Evolutionary conservation across 2,113 vertebrate genomes (phyloP), one percentile per base, ranked within the genome.

Genomic region (Notothenia rossii): DNA sequence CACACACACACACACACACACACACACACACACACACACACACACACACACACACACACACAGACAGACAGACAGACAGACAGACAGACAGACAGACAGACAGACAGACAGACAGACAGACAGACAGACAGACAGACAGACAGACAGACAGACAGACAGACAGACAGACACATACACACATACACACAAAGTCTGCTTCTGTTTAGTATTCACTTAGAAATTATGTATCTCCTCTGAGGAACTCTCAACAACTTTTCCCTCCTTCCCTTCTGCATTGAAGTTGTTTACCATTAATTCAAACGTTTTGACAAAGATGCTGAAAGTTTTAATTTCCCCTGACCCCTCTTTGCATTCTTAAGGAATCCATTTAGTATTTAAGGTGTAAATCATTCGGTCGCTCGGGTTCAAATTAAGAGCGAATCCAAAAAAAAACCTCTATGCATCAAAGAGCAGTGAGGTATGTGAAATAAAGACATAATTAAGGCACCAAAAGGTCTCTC

Each of bases 281-380:
- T 40, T 40, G 36, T 40, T 40, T 40, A 40, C 36, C 36, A 40
- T 40, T 7, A 40, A 65, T 46, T 63, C 7, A 18, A 18, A 45
- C 20, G 60, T 58, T 40, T 40, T 40, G 36, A 68, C 10, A 62
- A 46, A 71, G 10, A 56, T 1, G 49, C 49, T n/a, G 4, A 70
- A 69, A 77, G 67, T 77, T 88, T 75, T 78, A 67, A 82, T 87
- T 91, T 87, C 84, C 84, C 88, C 8, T 0, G 83, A 87, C 51
- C 33, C 66, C 43, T 9, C 54, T 84, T 70, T 76, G 51, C 55
- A 70, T 87, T 81, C 72, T 77, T 61, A 13, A 72, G 2, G 36
- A 68, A 76, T 63, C 60, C 70, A 71, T 75, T 65, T 77, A n/a
- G 61, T 53, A 53, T 81, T 84, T 75, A 75, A 72, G 54, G 64